Conservation (phyloP, 2,113 vertebrate genomes). For the Perca schrenkii region DNA sequence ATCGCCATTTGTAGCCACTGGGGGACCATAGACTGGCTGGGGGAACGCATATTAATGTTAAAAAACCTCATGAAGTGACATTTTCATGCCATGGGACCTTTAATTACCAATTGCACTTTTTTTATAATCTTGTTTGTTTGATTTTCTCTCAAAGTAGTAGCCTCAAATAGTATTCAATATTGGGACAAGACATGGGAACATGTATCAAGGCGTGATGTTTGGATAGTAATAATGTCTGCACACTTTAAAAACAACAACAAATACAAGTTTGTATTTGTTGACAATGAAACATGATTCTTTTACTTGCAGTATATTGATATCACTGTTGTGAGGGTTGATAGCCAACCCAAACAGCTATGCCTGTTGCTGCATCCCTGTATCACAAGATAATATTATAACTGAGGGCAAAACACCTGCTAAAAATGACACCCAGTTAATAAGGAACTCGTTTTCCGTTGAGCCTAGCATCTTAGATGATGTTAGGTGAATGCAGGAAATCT, state of each 20-base stretch:
- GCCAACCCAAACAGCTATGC: background rate
- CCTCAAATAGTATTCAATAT: background rate
- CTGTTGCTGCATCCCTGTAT: too few species aligned
- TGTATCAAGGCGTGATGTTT: background rate
- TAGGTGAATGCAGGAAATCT: slow-evolving; percentile 13
- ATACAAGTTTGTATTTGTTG: background rate
- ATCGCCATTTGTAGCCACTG: too few species aligned
- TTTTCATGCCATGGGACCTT: too few species aligned
- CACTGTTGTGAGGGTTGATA: background rate
- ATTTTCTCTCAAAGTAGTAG: background rate
- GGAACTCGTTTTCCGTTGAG: background rate
- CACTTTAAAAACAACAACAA: background rate
- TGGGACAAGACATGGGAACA: background rate
- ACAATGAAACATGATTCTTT: background rate
- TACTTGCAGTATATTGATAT: background rate
- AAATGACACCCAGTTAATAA: background rate
- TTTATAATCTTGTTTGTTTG: background rate
- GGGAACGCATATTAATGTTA: too few species aligned
- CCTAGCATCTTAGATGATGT: background rate
- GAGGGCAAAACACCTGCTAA: background rate
- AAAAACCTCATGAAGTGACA: too few species aligned
- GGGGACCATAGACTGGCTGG: too few species aligned
- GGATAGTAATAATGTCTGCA: background rate
- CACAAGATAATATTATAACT: background rate
- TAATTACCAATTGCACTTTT: background rate